Conservation (phyloP, 1,140 invertebrate species). For the Delia radicum region DNA sequence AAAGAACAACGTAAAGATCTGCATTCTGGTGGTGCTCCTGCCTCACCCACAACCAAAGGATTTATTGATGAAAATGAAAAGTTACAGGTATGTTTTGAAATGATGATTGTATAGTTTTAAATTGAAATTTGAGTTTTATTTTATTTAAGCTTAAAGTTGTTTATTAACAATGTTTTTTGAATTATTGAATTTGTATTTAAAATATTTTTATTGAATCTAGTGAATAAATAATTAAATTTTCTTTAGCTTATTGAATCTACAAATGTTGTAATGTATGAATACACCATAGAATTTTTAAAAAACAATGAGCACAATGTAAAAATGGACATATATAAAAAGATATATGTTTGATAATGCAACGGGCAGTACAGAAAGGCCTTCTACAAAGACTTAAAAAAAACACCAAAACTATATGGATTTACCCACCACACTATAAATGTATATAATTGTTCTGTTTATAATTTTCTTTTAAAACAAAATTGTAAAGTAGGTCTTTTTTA, state of each 20-base stretch:
- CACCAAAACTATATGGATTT: no score
- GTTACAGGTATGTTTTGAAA: slow-evolving; percentile 65
- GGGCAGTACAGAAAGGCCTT: neutral
- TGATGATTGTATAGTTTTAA: no score
- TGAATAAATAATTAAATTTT: slow-evolving; percentile 16
- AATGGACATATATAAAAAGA: neutral
- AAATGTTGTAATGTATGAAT: slow-evolving; percentile 17
- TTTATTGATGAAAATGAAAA: slow-evolving; percentile 78
- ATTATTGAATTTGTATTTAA: neutral
- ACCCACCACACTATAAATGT: neutral
- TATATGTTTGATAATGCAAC: neutral
- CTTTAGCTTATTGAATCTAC: slow-evolving; percentile 19
- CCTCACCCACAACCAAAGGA: slow-evolving; percentile 67
- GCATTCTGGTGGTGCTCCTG: slow-evolving; percentile 62
- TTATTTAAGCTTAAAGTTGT: slow-evolving; percentile 1
- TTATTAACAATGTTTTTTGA: neutral
- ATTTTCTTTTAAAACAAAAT: neutral
- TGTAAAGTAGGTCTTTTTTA: neutral
- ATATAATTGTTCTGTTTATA: neutral
- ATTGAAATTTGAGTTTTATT: neutral
- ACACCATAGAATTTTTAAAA: neutral
- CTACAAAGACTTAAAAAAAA: no score
- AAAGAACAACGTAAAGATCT: slow-evolving; percentile 75
- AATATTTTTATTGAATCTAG: neutral
- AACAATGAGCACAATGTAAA: neutral